phyloP scores from a whole-genome alignment of 2,113 vertebrate species.

The Ceyx margarethae region DNA sequence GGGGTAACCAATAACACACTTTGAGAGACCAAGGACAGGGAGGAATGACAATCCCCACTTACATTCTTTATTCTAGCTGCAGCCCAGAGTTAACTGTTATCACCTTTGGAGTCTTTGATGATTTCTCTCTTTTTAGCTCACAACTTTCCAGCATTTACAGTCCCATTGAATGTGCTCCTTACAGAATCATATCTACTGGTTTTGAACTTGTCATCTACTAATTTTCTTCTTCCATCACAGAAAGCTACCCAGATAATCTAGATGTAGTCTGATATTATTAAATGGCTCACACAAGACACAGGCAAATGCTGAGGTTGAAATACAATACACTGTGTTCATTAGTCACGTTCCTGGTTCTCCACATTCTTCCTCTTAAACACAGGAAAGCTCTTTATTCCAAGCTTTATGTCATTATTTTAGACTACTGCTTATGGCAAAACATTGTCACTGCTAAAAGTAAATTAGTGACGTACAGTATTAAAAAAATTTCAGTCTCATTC shows the following conservation, averaged over 20 bases:
- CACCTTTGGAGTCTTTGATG: background rate
- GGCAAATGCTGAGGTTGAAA: background rate
- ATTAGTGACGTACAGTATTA: background rate
- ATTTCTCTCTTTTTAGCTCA: background rate
- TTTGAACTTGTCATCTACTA: background rate
- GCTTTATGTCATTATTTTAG: background rate
- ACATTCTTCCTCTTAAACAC: background rate
- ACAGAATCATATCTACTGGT: background rate
- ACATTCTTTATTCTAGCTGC: background rate
- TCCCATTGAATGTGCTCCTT: rapidly evolving
- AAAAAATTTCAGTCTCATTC: background rate
- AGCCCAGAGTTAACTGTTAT: background rate
- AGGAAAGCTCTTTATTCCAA: background rate
- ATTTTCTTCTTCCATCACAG: background rate
- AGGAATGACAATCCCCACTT: background rate
- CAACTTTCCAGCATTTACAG: background rate
- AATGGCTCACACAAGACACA: background rate
- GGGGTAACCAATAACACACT: background rate
- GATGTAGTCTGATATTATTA: background rate
- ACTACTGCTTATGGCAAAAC: background rate
- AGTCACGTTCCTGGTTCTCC: background rate
- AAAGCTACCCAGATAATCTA: background rate
- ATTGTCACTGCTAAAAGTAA: background rate
- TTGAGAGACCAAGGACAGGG: background rate
- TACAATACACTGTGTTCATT: background rate